phyloP scores from a whole-genome alignment of 2,113 vertebrate species.

The Gobio gobio region DNA sequence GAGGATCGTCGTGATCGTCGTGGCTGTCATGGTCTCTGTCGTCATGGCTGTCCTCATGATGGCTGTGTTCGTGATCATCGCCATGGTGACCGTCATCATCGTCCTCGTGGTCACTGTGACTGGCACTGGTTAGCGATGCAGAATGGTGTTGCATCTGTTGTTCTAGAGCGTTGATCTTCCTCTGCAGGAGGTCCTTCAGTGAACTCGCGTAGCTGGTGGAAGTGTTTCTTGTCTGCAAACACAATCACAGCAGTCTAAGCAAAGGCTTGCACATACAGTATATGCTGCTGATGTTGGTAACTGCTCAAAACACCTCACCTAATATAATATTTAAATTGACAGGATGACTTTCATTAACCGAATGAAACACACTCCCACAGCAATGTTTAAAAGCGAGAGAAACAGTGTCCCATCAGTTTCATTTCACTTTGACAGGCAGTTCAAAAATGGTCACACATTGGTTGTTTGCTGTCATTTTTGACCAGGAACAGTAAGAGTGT shows the following conservation, averaged over 20 bases:
- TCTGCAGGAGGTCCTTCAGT: constrained; percentile 79
- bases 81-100: constrained; percentile 10
- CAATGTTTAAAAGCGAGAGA: background rate
- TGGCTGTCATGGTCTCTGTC: constrained; percentile 20
- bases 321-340: background rate
- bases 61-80: constrained; percentile 18
- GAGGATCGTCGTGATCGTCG: constrained; percentile 18
- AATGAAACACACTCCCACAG: background rate
- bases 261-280: background rate
- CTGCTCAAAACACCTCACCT: background rate
- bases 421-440: background rate
- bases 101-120: constrained; percentile 53
- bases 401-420: background rate
- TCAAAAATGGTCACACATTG: background rate
- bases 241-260: constrained; percentile 28
- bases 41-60: constrained; percentile 24
- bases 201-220: constrained; percentile 78
- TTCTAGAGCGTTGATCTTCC: constrained; percentile 80
- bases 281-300: background rate
- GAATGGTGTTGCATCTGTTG: constrained; percentile 74
- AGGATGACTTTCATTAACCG: background rate
- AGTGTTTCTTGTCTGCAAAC: constrained; percentile 76
- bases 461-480: background rate
- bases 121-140: constrained; percentile 25
- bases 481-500: background rate